These are phyloP conservation scores for Xiphophorus maculatus DNA, from an alignment of 2,113 vertebrate genomes.

Conservation along the genomic window DNA sequence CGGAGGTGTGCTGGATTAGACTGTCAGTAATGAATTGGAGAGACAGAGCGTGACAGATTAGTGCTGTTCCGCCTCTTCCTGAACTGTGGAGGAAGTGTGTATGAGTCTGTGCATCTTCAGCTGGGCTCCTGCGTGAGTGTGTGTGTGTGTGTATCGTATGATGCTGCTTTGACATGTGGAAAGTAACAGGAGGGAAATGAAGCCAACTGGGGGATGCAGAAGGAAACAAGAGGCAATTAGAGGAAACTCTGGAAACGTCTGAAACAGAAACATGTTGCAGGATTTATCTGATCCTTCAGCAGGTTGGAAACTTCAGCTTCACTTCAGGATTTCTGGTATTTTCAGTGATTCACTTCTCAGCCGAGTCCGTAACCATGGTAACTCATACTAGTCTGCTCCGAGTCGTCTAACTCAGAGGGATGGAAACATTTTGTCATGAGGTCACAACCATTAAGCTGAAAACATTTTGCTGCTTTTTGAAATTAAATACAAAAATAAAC, in stretches of 20 bases:
- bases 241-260: not conserved
- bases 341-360: too few species aligned
- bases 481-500: too few species aligned
- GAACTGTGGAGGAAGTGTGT: conserved; percentile 40
- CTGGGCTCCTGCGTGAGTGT: conserved; percentile 2
- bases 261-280: too few species aligned
- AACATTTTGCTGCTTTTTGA: too few species aligned
- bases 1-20: conserved; percentile 74
- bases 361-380: too few species aligned
- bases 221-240: not conserved
- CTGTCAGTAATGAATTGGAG: conserved; percentile 71
- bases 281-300: too few species aligned
- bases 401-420: too few species aligned
- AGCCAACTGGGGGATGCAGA: not conserved
- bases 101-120: conserved; percentile 18
- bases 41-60: conserved; percentile 72
- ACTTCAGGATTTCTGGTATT: too few species aligned
- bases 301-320: too few species aligned
- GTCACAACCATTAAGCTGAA: too few species aligned
- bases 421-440: too few species aligned
- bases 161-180: conserved; percentile 9
- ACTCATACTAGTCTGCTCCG: too few species aligned
- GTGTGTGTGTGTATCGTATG: conserved; percentile 9
- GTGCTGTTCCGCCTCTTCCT: conserved; percentile 58
- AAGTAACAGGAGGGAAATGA: conserved; percentile 17